Base-by-base conservation (phyloP, 1,140 invertebrate species). In the Pantala flavescens region DNA sequence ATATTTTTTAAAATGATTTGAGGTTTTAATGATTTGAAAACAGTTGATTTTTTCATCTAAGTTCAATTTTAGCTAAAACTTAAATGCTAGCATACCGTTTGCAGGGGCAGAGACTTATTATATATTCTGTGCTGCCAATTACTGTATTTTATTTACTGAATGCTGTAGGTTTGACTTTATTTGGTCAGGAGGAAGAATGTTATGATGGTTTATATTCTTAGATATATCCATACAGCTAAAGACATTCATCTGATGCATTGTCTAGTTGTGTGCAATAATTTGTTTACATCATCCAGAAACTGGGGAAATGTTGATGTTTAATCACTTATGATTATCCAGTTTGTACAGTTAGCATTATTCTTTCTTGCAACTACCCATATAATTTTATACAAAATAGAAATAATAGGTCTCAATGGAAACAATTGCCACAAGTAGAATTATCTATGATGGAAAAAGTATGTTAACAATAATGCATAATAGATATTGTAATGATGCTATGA, bases 61-160 rank as follows among this genome's bases (percentile, higher is more conserved):
- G 49, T 63, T 63, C 49, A 3, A 63, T 63, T 63, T 63, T 63
- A 63, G 49, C 49, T 63, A 63, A 63, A 63, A 63, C 49, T 63
- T 63, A 63, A 19, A 21, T 63, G 49, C 49, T 63, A 63, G 49
- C 49, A 63, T 63, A 63, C 49, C 49, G 49, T 63, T 63, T 63
- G 49, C 49, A 63, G 49, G 49, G 49, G 49, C 49, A 19, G n/a
- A 63, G 28, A 36, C 28, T 36, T 36, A 36, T 36, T 36, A 36
- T 36, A 36, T 2, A 36, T 36, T 36, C 28, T 36, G 28, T 36
- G 9, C 28, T 36, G 28, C 28, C 28, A 5, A 36, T 36, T 36
- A 36, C 28, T 36, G 28, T 36, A n/a, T n/a, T 36, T 36, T 2
- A 9, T 36, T 36, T 36, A 36, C 3, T 36, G 28, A 9, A 36